A percentile compares a stretch with the other conserved stretches of the same genome.
phyloP scores from a whole-genome alignment of 2,888 invertebrate species.

The Antheraea assamensis region DNA sequence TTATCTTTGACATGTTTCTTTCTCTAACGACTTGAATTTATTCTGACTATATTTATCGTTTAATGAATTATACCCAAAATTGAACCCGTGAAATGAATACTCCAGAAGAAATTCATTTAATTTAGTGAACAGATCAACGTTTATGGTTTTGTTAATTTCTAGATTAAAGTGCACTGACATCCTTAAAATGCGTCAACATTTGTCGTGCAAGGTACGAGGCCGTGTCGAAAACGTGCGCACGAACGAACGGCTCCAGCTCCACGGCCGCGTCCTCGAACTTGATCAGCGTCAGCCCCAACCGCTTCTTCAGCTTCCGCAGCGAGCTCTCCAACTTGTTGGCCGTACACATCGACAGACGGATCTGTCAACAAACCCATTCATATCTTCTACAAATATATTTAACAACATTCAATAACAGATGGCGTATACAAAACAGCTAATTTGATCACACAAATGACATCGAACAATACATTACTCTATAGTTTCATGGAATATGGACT shows the following conservation, averaged over 20 bases:
- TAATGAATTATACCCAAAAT: too few relatives aligned
- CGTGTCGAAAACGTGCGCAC: slow-evolving; percentile 96
- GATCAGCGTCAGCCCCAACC: slow-evolving; percentile 93
- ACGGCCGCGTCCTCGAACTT: slow-evolving; percentile 98
- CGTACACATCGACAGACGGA: slow-evolving; percentile 95
- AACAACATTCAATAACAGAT: not conserved
- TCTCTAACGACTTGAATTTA: too few relatives aligned
- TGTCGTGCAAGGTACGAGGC: slow-evolving; percentile 91
- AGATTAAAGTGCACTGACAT: slow-evolving; percentile 70
- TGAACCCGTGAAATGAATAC: too few relatives aligned
- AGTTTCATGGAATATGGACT: not conserved
- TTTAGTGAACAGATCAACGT: too few relatives aligned
- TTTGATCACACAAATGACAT: not conserved
- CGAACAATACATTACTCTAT: not conserved
- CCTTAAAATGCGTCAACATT: slow-evolving; percentile 93
- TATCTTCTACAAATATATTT: not conserved
- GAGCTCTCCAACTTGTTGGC: slow-evolving; percentile 89
- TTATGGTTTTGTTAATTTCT: too few relatives aligned
- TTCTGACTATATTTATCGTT: too few relatives aligned
- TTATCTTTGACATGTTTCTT: too few relatives aligned
- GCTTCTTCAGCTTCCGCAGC: slow-evolving; percentile 90
- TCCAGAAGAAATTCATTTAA: too few relatives aligned
- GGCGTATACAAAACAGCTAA: not conserved
- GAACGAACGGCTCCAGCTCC: slow-evolving; percentile 93
- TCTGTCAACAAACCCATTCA: slow-evolving; percentile 63